Percentiles rank a stretch among this genome's conserved stretches.
phyloP scores from a whole-genome alignment of 2,113 vertebrate genomes.

The Gymnorhina tibicen region DNA sequence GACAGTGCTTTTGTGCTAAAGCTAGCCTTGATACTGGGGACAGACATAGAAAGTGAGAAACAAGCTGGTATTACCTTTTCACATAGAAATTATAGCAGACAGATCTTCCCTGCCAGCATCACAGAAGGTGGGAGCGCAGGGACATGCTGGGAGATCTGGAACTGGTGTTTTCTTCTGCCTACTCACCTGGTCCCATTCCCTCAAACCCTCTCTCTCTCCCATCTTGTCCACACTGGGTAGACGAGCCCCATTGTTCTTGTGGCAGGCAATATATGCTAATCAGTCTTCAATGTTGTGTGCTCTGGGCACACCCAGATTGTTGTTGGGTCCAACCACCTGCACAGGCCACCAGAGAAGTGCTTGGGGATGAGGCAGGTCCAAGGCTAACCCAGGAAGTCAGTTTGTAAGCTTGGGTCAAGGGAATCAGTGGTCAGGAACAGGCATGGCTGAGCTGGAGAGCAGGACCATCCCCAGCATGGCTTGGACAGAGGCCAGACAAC shows the following conservation, averaged over 20 bases:
- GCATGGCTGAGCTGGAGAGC: neutral
- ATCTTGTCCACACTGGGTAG: neutral
- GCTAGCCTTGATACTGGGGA: neutral
- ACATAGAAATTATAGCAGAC: neutral
- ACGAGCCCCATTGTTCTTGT: neutral
- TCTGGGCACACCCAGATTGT: neutral
- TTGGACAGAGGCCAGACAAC: neutral
- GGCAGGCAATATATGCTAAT: neutral
- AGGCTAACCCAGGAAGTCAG: neutral
- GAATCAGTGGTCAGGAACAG: neutral
- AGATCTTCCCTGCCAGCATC: neutral
- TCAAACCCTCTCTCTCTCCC: neutral
- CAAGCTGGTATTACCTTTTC: neutral
- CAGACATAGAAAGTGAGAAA: neutral
- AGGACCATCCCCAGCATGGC: accelerated
- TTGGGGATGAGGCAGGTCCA: neutral
- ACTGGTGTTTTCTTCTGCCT: neutral
- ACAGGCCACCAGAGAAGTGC: neutral
- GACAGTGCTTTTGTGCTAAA: neutral
- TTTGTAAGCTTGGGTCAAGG: neutral
- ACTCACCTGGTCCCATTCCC: neutral
- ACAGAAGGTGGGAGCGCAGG: neutral
- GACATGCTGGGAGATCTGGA: neutral
- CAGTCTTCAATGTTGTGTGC: neutral
- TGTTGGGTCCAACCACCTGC: neutral